Conservation (phyloP, 2,113 vertebrate species). For the Chaenogobius annularis region DNA sequence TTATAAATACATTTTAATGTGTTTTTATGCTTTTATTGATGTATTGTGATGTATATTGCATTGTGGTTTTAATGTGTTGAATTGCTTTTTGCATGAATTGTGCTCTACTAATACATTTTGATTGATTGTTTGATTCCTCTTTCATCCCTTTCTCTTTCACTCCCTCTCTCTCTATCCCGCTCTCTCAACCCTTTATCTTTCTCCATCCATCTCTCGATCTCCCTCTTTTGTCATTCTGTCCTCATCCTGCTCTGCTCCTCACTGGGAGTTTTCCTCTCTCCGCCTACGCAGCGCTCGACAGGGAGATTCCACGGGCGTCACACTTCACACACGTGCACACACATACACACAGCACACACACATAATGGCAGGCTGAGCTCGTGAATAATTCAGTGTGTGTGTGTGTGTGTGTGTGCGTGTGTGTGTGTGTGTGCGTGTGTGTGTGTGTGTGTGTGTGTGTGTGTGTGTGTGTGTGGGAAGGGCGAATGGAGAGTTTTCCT, state of each 20-base stretch:
- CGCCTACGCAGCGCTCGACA: slow-evolving; percentile 47
- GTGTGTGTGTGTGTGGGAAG: background rate
- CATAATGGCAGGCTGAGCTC: slow-evolving; percentile 42
- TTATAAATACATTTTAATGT: too few species aligned
- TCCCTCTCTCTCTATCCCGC: background rate
- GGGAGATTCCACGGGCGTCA: slow-evolving; percentile 60
- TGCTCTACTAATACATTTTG: too few species aligned
- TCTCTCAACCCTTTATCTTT: background rate
- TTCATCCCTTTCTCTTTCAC: background rate
- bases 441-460: slow-evolving; percentile 36
- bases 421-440: too few species aligned
- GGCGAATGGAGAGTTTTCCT: too few species aligned
- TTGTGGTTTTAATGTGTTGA: too few species aligned
- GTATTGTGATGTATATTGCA: too few species aligned
- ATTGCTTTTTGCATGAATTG: too few species aligned
- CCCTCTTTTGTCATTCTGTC: slow-evolving; percentile 19
- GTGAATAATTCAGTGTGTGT: slow-evolving; percentile 71
- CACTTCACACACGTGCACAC: slow-evolving; percentile 1
- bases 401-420: slow-evolving; percentile 7
- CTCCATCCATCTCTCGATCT: slow-evolving; percentile 1
- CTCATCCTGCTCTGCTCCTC: slow-evolving; percentile 41
- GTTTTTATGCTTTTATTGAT: too few species aligned
- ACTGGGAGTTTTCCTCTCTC: slow-evolving; percentile 64
- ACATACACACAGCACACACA: slow-evolving; percentile 5
- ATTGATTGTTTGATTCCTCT: background rate